Evolutionary conservation across 30 jellyfish, hydroid and myxozoan species (phyloP), one percentile per base, ranked within the genome.

Genomic region (Hydractinia echinata): DNA sequence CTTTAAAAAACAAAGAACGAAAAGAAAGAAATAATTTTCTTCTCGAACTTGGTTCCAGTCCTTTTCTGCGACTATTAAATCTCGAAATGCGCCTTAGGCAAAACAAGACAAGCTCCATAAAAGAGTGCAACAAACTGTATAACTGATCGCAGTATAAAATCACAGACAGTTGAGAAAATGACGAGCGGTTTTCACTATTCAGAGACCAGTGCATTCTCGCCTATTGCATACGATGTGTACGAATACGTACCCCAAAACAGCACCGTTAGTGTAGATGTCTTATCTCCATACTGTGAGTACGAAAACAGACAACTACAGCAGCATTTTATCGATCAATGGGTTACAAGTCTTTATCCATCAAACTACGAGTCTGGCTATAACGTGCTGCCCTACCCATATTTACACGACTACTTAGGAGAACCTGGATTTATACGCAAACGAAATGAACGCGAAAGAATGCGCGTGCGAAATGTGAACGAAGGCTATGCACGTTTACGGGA

Each of bases 401-500:
- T 80, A 61, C 87, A 80, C 11, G 87, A 80, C 11, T 77, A 54
- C 76, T 51, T 84, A 53, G 94, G 95, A 53, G 97, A 90, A 67
- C 95, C 97, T 9, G 97, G 97, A 5, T 90, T 90, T 84, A 90
- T 90, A 10, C 95, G 97, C 8, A 90, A 90, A 71, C 73, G 97
- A 58, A 90, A 90, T 87, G 97, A 90, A 49, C 95, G 97, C 11
- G 97, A 90, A 54, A 86, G 97, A 56, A 81, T 90, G 95, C 85
- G 97, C 53, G 97, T 90, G 16, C 97, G 97, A 16, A 90, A 90
- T 16, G 97, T 90, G 30, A 90, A 90, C 87, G 97, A 90, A 71
- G 97, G 97, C 19, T 90, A 90, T 80, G 95, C 97, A 13, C 89
- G 91, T 14, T 67, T 90, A 10, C 82, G 97, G 13, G 95, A 90